A percentile compares a stretch with the other conserved stretches of the same genome.
These are phyloP conservation scores for Heliconius nattereri DNA, from an alignment of 1,140 invertebrate genomes.

Conservation along the genomic window DNA sequence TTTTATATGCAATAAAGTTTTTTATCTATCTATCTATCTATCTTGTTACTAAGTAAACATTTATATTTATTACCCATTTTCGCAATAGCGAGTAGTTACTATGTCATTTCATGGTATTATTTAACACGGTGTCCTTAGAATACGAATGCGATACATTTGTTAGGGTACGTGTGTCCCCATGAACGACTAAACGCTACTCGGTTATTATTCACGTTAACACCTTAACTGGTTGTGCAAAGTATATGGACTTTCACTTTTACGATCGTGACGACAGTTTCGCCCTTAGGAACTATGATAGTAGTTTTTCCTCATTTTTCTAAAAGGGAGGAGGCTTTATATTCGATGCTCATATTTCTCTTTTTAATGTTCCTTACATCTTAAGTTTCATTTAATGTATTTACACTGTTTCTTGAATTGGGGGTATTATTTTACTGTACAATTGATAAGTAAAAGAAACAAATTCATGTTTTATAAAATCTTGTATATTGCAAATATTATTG, in stretches of 20 bases:
- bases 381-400: no score
- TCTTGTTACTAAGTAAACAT: background rate
- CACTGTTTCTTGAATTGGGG: no score
- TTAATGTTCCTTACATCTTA: no score
- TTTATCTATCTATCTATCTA: background rate
- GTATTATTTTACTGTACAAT: no score
- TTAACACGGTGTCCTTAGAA: slow-evolving; percentile 9
- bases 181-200: slow-evolving; percentile 46
- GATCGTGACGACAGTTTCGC: slow-evolving; percentile 4
- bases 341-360: no score
- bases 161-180: slow-evolving; percentile 40
- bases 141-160: slow-evolving; percentile 26
- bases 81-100: background rate
- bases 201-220: slow-evolving; percentile 55
- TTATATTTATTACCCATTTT: background rate
- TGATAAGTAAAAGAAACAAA: no score
- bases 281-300: slow-evolving; percentile 17
- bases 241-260: slow-evolving; percentile 52
- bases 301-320: no score
- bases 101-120: slow-evolving; percentile 31
- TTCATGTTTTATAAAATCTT: no score
- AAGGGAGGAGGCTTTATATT: no score
- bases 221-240: slow-evolving; percentile 46
- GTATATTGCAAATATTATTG: no score
- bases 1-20: no score